phyloP scores from a whole-genome alignment of 2,888 invertebrate species.

The Resseliella maxima region DNA sequence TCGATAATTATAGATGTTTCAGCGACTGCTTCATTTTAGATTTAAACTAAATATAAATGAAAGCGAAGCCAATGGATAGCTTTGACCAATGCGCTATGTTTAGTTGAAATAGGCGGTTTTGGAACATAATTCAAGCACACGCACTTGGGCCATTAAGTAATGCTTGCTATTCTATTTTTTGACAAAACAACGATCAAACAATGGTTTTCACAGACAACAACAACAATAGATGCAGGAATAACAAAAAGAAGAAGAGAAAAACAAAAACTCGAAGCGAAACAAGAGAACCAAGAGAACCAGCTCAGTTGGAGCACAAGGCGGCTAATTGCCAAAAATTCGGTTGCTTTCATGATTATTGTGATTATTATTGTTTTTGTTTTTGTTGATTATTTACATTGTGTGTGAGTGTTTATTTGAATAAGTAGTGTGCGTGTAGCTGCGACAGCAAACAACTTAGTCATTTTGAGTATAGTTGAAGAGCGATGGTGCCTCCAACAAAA shows the following conservation, averaged over 20 bases:
- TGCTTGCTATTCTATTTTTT: not conserved
- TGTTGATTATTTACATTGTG: slow-evolving; percentile 16
- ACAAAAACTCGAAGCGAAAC: too few relatives aligned
- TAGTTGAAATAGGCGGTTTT: not conserved
- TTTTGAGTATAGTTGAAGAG: not conserved
- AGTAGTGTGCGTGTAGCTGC: not conserved
- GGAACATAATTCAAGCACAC: not conserved
- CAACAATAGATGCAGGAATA: not conserved
- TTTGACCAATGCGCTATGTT: not conserved
- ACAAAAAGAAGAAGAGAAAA: not conserved
- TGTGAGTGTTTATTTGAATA: not conserved
- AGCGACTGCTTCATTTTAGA: not conserved
- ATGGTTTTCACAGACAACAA: not conserved
- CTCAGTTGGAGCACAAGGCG: not conserved
- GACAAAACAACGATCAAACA: not conserved
- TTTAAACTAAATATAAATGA: not conserved
- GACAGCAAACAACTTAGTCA: slow-evolving; percentile 7
- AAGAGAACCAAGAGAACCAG: too few relatives aligned
- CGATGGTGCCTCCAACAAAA: not conserved
- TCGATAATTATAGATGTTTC: slow-evolving; percentile 24
- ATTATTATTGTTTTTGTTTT: slow-evolving; percentile 29
- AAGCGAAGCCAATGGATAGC: not conserved
- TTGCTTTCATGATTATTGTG: slow-evolving; percentile 32
- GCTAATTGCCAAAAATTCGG: not conserved
- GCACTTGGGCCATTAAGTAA: slow-evolving; percentile 36